Conservation (phyloP, 1,140 invertebrate species). For the Drosophila persimilis region DNA sequence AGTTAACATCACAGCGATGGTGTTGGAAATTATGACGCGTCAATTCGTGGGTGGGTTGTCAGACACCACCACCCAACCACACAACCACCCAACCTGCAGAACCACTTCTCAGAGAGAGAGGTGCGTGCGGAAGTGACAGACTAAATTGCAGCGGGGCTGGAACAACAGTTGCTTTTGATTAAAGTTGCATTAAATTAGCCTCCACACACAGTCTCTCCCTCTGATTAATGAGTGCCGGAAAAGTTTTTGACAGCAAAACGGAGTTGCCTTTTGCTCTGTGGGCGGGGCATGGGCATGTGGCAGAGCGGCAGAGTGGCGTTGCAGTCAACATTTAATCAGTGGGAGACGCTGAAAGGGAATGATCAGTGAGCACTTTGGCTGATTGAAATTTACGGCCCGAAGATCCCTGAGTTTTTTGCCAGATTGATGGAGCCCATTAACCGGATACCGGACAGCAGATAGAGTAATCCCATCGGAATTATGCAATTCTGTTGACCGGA, state of each 20-base stretch:
- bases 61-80: constrained; percentile 1
- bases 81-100: not conserved
- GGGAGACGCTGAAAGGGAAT: constrained; percentile 30
- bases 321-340: constrained; percentile 35
- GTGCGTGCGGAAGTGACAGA: constrained; percentile 59
- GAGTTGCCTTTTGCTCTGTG: constrained; percentile 2
- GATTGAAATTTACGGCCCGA: constrained; percentile 32
- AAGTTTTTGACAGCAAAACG: constrained; percentile 36
- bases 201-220: constrained; percentile 9
- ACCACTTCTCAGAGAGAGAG: not conserved
- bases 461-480: constrained; percentile 1
- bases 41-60: constrained; percentile 18
- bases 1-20: constrained; percentile 12
- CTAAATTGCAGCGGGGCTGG: constrained; percentile 58
- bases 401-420: constrained; percentile 13
- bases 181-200: constrained; percentile 70
- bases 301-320: not conserved
- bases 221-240: constrained; percentile 55
- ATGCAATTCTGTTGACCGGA: constrained; percentile 9
- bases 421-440: too few relatives aligned
- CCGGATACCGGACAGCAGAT: too few relatives aligned
- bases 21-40: constrained; percentile 66
- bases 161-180: constrained; percentile 64
- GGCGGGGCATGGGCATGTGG: constrained; percentile 4
- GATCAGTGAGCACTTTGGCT: constrained; percentile 40